These are phyloP conservation scores for Atrina japonica DNA, from an alignment of 2,888 invertebrate species.

Conservation along the genomic window DNA sequence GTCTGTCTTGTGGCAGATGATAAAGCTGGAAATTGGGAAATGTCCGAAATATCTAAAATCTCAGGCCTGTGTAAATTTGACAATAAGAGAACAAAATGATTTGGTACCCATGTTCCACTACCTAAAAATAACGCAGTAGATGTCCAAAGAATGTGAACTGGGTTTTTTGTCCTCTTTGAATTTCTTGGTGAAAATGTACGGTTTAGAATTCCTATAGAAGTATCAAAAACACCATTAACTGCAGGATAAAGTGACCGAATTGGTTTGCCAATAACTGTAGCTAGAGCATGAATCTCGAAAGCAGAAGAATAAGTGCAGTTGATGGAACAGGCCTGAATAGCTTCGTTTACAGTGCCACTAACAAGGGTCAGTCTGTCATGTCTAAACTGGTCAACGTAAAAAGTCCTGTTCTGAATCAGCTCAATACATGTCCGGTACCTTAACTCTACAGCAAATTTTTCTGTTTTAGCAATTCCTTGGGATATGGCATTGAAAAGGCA, in stretches of 20 bases:
- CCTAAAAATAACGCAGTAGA: background rate
- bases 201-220: background rate
- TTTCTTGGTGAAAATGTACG: slow-evolving; percentile 4
- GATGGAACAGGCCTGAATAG: background rate
- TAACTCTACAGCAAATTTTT: background rate
- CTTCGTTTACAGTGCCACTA: background rate
- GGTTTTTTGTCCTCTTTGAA: slow-evolving; percentile 13
- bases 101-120: slow-evolving; percentile 12
- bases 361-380: background rate
- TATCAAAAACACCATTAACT: slow-evolving; percentile 1
- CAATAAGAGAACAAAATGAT: slow-evolving; percentile 23
- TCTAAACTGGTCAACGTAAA: background rate
- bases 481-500: slow-evolving; percentile 15
- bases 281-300: background rate
- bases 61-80: background rate
- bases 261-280: slow-evolving; percentile 2
- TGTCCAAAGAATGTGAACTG: slow-evolving; percentile 20
- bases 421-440: slow-evolving; percentile 9
- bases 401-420: slow-evolving; percentile 7
- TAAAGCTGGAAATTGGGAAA: slow-evolving; percentile 1
- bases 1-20: too few species aligned
- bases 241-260: slow-evolving; percentile 1
- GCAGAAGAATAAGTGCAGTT: slow-evolving; percentile 9
- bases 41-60: slow-evolving; percentile 17
- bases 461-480: background rate